Evolutionary conservation across 2,888 invertebrate species (phyloP).

Genomic region (Drosophila greeni): DNA sequence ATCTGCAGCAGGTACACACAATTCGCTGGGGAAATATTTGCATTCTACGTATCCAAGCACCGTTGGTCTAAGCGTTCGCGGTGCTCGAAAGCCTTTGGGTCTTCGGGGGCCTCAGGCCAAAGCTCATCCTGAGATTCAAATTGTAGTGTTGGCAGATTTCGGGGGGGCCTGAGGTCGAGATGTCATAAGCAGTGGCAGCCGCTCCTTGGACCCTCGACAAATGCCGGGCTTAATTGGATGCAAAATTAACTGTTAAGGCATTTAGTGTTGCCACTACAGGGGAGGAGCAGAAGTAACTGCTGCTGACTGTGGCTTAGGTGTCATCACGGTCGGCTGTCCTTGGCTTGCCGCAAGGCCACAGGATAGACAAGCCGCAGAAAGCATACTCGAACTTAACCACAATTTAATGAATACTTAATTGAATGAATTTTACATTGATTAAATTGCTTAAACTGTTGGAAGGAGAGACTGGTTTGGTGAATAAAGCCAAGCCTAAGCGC

Average conservation of each 20-base stretch:
- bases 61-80: conserved; percentile 15
- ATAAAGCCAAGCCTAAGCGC: too few relatives aligned
- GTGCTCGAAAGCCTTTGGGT: conserved; percentile 9
- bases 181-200: conserved; percentile 24
- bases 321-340: conserved; percentile 4
- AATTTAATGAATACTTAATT: conserved; percentile 7
- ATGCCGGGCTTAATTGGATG: conserved; percentile 52
- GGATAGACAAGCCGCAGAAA: conserved; percentile 7
- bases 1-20: conserved; percentile 36
- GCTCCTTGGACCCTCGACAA: conserved; percentile 14
- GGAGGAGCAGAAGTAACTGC: neutral
- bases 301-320: conserved; percentile 7
- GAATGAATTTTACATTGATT: neutral
- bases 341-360: conserved; percentile 23
- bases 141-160: neutral
- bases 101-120: neutral
- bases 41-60: conserved; percentile 24
- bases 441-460: neutral
- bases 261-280: conserved; percentile 19
- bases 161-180: conserved; percentile 7
- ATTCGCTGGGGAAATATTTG: conserved; percentile 40
- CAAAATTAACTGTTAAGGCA: conserved; percentile 56
- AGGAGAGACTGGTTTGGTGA: neutral
- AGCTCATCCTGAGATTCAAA: conserved; percentile 2
- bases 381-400: neutral